Percentiles rank a stretch among this genome's conserved stretches.
Evolutionary conservation across 2,113 vertebrate genomes (phyloP).

Genomic region (Tamias sibiricus): DNA sequence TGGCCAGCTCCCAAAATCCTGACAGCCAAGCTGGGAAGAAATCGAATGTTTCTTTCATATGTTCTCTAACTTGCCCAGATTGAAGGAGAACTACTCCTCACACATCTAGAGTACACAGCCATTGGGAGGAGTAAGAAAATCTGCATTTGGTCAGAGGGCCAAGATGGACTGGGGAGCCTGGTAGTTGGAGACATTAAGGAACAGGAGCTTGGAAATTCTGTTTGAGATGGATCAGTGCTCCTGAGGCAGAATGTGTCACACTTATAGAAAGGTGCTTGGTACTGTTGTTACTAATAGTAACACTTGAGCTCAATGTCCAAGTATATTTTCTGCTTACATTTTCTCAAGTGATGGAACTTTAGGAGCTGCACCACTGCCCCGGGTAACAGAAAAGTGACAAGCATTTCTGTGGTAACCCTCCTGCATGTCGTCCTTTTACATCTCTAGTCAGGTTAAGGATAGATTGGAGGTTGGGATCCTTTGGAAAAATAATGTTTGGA

Average conservation of each 20-base stretch:
- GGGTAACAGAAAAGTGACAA: background rate
- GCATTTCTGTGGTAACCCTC: conserved; percentile 42
- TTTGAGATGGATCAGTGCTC: background rate
- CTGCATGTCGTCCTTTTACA: background rate
- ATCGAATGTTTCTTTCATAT: conserved; percentile 6
- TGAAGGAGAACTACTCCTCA: conserved; percentile 16
- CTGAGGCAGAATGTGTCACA: background rate
- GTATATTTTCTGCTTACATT: conserved; percentile 20
- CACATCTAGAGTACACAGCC: background rate
- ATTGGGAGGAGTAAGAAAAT: conserved; percentile 17
- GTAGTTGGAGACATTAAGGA: background rate
- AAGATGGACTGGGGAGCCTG: background rate
- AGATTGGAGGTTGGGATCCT: background rate
- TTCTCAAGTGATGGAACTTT: conserved; percentile 36
- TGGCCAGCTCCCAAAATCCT: background rate
- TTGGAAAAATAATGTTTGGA: background rate
- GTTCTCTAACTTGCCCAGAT: background rate
- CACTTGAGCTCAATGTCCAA: background rate
- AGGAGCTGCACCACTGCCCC: conserved; percentile 2
- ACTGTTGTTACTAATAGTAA: conserved; percentile 50
- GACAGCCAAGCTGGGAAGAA: background rate
- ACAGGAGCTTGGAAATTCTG: background rate
- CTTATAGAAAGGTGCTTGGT: conserved; percentile 1
- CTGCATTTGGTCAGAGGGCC: background rate
- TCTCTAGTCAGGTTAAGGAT: background rate